Percentiles rank a stretch among this genome's conserved stretches.
Conservation (phyloP, 2,888 invertebrate genomes). For the Diarsia mendica region DNA sequence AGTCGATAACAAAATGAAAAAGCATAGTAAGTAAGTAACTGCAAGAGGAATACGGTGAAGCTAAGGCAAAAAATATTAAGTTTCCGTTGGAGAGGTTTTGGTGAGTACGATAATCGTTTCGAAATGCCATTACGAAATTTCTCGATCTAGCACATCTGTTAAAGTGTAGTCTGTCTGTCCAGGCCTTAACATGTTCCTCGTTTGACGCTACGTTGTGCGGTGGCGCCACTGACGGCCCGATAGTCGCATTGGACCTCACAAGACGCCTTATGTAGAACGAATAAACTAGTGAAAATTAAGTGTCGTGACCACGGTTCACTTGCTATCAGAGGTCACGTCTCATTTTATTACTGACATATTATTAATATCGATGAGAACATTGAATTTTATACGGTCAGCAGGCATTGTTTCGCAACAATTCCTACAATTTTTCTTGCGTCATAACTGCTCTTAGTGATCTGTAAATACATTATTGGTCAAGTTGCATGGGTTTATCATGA, state of each 20-base stretch:
- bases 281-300: constrained; percentile 89
- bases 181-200: constrained; percentile 72
- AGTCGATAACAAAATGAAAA: neutral
- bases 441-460: constrained; percentile 52
- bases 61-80: neutral
- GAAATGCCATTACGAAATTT: constrained; percentile 18
- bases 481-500: constrained; percentile 58
- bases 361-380: constrained; percentile 86
- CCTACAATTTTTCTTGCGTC: constrained; percentile 58
- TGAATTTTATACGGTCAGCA: constrained; percentile 81
- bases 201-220: constrained; percentile 70
- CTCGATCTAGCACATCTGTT: constrained; percentile 29
- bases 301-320: constrained; percentile 84
- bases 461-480: constrained; percentile 57
- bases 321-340: constrained; percentile 86
- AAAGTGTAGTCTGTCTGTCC: constrained; percentile 61
- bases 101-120: neutral
- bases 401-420: constrained; percentile 81
- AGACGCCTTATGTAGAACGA: constrained; percentile 84
- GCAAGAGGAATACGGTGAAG: neutral
- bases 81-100: constrained; percentile 2
- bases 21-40: neutral
- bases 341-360: constrained; percentile 88
- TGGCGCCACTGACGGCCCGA: constrained; percentile 80
- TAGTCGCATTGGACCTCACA: constrained; percentile 83